Evolutionary conservation across 2,888 invertebrate species (phyloP).

Genomic region (Ceratothoa steindachneri): DNA sequence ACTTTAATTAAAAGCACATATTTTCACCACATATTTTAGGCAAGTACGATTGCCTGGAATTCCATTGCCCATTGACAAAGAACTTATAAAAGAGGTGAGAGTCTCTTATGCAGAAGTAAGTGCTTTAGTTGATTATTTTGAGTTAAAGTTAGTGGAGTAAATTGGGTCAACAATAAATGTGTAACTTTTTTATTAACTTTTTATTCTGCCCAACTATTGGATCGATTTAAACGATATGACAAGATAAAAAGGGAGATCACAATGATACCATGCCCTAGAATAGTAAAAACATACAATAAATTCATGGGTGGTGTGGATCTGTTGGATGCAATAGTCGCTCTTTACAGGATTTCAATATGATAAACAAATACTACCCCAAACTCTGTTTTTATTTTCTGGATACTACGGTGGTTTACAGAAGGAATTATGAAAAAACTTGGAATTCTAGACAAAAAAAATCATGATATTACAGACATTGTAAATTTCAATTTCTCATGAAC

Average conservation of each 20-base stretch:
- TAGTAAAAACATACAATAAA: constrained; percentile 45
- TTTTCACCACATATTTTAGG: background rate
- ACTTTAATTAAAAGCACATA: background rate
- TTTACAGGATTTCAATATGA: constrained; percentile 17
- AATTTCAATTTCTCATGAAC: constrained; percentile 15
- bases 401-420: constrained; percentile 3
- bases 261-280: constrained; percentile 19
- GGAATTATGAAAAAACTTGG: constrained; percentile 1
- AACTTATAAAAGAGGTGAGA: background rate
- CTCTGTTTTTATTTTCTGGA: constrained; percentile 3
- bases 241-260: background rate
- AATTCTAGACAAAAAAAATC: constrained; percentile 6
- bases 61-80: background rate
- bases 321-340: background rate
- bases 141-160: background rate
- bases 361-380: constrained; percentile 19
- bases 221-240: background rate
- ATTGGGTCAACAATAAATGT: background rate
- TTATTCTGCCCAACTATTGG: background rate
- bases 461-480: too few species aligned
- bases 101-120: background rate
- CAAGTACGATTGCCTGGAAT: background rate
- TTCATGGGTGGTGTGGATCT: constrained; percentile 51
- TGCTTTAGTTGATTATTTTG: background rate
- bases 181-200: background rate